Base-by-base conservation (phyloP, 2,888 invertebrate species). In the Globia sparganii region DNA sequence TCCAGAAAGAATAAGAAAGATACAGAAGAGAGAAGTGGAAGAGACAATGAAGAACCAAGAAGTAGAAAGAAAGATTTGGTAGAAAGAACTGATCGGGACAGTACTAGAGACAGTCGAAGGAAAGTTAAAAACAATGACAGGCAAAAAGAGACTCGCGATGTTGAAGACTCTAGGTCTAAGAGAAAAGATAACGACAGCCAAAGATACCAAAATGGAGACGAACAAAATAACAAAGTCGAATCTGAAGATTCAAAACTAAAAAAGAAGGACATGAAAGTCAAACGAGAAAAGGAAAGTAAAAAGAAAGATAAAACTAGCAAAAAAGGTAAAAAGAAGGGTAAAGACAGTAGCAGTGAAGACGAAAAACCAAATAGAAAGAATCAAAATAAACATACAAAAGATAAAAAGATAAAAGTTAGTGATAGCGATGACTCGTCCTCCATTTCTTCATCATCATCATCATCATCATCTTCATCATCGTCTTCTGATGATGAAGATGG, bases 221-320 rank as follows among this genome's bases (percentile, higher is more conserved):
- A 61, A 68, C 68, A 65, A 61, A 72, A 76, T 34, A 74, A 25
- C 28, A 86, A 58, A 61, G 65, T 78, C 58, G 79, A 84, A 49
- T 65, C 71, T 37, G 84, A 86, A 69, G 74, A 76, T 37, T 31
- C 75, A 34, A 85, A 8, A 82, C 64, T 75, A 34, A 87, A 74
- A 80, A 81, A 80, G 58, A 79, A 71, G n/a, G 65, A 76, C 15
- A 56, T n/a, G 73, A 77, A 78, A 72, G 58, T 28, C 1, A 85
- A 5, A 46, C 61, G 5, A 8, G 34, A 67, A 58, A 85, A 74
- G 9, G 40, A 75, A 61, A 80, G 72, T 66, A 85, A 83, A 68
- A 86, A 78, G 43, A 87, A 86, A 46, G 71, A 73, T 58, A 90
- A 87, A 75, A 90, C 92, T 59, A 90, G 84, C 53, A 92, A 86